A percentile compares a stretch with the other conserved stretches of the same genome.
These are phyloP conservation scores for Gallinago undulata DNA, from an alignment of 2,113 vertebrate species.

Conservation along the genomic window DNA sequence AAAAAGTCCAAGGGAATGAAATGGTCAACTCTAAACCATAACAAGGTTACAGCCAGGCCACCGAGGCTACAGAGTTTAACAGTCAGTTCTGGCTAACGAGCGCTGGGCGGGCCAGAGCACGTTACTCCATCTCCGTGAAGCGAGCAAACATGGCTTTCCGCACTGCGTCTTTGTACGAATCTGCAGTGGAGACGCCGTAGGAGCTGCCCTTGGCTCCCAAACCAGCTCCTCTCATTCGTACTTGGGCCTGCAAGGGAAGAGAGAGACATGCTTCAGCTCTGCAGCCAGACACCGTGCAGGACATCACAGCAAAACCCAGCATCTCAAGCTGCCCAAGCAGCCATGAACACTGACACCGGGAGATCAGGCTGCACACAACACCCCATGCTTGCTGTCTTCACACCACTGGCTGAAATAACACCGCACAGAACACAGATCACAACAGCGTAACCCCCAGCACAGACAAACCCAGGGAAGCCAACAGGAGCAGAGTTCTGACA, in stretches of 20 bases:
- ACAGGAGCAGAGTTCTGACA: accelerated
- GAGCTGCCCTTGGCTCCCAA: constrained; percentile 94
- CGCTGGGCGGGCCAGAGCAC: neutral
- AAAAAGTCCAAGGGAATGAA: constrained; percentile 55
- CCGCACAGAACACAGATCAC: accelerated
- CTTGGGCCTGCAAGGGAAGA: constrained; percentile 83
- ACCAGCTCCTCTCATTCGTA: constrained; percentile 93
- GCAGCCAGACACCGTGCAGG: accelerated
- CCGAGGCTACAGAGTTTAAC: constrained; percentile 47
- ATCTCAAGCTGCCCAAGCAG: neutral
- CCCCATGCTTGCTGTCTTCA: accelerated
- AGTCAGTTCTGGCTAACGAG: constrained; percentile 40
- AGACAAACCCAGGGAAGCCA: neutral
- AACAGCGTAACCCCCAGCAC: neutral
- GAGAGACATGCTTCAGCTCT: neutral
- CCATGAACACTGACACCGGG: accelerated
- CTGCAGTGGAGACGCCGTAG: constrained; percentile 89
- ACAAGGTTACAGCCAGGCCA: constrained; percentile 52
- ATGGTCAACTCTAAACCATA: constrained; percentile 60
- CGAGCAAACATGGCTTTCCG: constrained; percentile 99
- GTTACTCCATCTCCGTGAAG: constrained; percentile 95
- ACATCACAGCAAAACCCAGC: neutral
- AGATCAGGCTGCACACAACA: accelerated
- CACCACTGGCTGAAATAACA: accelerated
- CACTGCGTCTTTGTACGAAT: constrained; percentile 96